Evolutionary conservation across 2,888 invertebrate genomes (phyloP).

Genomic region (Drosophila acutilabella): DNA sequence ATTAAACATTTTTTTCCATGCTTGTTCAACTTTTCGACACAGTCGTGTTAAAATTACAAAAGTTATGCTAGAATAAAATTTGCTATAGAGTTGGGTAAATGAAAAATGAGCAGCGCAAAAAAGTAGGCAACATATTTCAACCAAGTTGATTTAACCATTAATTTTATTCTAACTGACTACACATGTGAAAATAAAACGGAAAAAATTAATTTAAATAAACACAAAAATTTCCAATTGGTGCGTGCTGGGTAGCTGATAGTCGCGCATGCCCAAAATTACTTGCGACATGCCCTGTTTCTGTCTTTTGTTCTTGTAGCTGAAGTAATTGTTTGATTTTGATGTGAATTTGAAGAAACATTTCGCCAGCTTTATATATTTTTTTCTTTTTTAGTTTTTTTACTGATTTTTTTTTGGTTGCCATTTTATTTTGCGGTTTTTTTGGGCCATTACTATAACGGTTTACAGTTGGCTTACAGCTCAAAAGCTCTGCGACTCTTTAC

Average conservation of each 20-base stretch:
- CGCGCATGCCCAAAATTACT: neutral
- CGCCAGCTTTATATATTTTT: neutral
- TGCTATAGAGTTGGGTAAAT: no score
- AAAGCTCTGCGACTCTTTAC: constrained; percentile 3
- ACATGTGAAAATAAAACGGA: no score
- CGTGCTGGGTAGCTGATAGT: neutral
- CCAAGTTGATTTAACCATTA: no score
- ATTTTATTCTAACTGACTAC: no score
- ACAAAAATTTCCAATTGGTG: neutral
- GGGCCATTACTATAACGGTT: constrained; percentile 36
- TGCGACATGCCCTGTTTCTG: constrained; percentile 13
- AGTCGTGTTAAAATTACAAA: no score
- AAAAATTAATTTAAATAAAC: neutral
- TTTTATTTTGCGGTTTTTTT: constrained; percentile 48
- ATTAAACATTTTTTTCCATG: no score
- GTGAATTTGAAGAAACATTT: constrained; percentile 45
- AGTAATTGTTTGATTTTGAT: constrained; percentile 54
- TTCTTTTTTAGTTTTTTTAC: neutral
- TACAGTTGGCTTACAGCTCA: constrained; percentile 31
- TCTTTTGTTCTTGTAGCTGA: constrained; percentile 29
- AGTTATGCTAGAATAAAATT: no score
- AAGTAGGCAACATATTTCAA: no score
- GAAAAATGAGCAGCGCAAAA: no score
- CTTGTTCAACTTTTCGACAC: no score
- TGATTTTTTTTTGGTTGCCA: constrained; percentile 1